Evolutionary conservation across 2,113 vertebrate species (phyloP).

Genomic region (Aspidoscelis tigris): DNA sequence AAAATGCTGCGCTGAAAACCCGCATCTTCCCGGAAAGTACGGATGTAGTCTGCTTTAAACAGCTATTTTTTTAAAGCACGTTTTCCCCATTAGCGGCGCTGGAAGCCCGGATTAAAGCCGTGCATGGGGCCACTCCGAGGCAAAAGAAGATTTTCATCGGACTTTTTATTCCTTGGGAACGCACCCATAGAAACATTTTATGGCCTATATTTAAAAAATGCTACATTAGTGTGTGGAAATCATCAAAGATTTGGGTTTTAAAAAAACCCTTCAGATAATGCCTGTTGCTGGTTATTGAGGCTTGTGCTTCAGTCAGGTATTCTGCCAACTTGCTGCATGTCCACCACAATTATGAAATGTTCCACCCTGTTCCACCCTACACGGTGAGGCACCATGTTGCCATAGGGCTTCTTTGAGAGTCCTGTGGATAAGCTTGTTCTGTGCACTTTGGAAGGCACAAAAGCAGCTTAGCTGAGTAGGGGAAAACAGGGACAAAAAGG

Average conservation of each 20-base stretch:
- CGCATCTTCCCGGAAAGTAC: too few relatives aligned
- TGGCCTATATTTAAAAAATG: not conserved
- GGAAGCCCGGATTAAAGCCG: too few relatives aligned
- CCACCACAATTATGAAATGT: not conserved
- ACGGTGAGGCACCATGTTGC: not conserved
- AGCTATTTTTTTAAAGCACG: too few relatives aligned
- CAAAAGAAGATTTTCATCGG: too few relatives aligned
- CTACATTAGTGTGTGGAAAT: not conserved
- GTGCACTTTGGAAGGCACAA: conserved; percentile 35
- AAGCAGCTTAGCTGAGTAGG: not conserved
- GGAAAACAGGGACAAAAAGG: conserved; percentile 31
- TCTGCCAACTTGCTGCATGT: not conserved
- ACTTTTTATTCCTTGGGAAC: too few relatives aligned
- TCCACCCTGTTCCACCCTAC: not conserved
- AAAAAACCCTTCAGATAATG: not conserved
- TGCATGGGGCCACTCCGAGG: too few relatives aligned
- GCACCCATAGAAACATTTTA: too few relatives aligned
- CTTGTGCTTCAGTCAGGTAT: not conserved
- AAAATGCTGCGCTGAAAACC: too few relatives aligned
- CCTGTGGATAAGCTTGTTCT: not conserved
- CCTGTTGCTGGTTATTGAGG: not conserved
- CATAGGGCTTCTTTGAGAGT: conserved; percentile 14
- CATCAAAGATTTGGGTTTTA: not conserved
- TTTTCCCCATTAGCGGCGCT: too few relatives aligned
- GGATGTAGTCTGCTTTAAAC: too few relatives aligned